Evolutionary conservation across 2,113 vertebrate species (phyloP).

Genomic region (Elaphurus davidianus): DNA sequence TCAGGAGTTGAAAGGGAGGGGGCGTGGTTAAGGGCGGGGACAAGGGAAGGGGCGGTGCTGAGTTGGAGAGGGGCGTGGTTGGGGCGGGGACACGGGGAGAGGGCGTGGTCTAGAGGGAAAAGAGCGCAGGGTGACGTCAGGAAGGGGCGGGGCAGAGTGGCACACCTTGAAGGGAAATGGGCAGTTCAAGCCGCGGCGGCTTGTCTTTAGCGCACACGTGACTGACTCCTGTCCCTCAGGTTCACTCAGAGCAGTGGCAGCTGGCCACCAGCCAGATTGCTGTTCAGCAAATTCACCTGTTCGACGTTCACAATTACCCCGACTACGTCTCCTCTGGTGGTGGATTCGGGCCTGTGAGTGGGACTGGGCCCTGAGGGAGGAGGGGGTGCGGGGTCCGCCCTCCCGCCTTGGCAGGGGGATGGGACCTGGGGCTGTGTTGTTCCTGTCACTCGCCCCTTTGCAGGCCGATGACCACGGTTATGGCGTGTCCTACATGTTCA

Average conservation of each 20-base stretch:
- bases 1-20: no score
- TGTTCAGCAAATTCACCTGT: constrained; percentile 88
- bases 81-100: neutral
- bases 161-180: neutral
- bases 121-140: fast-evolving
- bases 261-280: constrained; percentile 93
- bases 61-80: neutral
- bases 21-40: no score
- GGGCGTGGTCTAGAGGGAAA: neutral
- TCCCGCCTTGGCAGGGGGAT: fast-evolving
- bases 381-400: no score
- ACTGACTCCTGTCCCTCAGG: constrained; percentile 70
- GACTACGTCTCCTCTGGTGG: constrained; percentile 92
- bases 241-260: constrained; percentile 89
- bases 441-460: neutral
- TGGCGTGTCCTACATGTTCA: constrained; percentile 89
- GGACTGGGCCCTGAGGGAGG: neutral
- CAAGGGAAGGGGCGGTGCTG: fast-evolving
- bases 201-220: neutral
- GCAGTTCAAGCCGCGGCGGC: neutral
- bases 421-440: neutral
- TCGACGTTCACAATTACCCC: constrained; percentile 88
- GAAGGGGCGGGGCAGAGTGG: no score
- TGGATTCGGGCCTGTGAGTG: constrained; percentile 93
- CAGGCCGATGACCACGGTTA: constrained; percentile 93